phyloP scores from a whole-genome alignment of 2,888 invertebrate species.

The Antheraea assamensis region DNA sequence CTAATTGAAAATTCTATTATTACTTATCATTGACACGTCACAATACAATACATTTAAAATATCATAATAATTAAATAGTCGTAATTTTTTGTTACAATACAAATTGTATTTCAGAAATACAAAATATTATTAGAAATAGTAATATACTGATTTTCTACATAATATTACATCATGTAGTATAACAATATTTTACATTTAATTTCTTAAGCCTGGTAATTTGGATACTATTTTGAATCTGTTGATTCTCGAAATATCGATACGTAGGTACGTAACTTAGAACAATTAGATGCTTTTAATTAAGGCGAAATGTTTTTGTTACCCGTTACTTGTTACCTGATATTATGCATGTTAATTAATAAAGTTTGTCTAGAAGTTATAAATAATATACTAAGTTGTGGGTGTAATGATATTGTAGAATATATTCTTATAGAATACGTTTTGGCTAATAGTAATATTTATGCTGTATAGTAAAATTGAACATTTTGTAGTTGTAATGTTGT shows the following conservation, averaged over 20 bases:
- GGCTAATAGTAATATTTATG: too few relatives aligned
- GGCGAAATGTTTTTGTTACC: neutral
- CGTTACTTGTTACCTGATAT: neutral
- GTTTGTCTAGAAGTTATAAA: too few relatives aligned
- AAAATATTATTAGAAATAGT: neutral
- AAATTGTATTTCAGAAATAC: neutral
- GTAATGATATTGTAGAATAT: too few relatives aligned
- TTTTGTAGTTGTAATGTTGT: too few relatives aligned
- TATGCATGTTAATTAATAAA: neutral
- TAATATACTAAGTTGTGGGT: too few relatives aligned
- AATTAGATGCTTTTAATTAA: neutral
- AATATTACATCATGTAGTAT: neutral
- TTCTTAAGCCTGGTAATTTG: neutral
- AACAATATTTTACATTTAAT: neutral
- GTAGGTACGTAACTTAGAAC: neutral
- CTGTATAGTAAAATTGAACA: too few relatives aligned
- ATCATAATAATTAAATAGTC: neutral
- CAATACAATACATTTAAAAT: neutral
- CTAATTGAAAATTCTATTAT: neutral
- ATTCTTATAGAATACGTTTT: neutral
- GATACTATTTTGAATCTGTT: neutral
- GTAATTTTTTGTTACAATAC: too few relatives aligned
- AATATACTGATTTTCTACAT: neutral
- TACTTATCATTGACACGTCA: neutral
- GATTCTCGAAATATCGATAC: neutral